phyloP scores from a whole-genome alignment of 2,797 vertebrate species.

The Podarcis siculus region DNA sequence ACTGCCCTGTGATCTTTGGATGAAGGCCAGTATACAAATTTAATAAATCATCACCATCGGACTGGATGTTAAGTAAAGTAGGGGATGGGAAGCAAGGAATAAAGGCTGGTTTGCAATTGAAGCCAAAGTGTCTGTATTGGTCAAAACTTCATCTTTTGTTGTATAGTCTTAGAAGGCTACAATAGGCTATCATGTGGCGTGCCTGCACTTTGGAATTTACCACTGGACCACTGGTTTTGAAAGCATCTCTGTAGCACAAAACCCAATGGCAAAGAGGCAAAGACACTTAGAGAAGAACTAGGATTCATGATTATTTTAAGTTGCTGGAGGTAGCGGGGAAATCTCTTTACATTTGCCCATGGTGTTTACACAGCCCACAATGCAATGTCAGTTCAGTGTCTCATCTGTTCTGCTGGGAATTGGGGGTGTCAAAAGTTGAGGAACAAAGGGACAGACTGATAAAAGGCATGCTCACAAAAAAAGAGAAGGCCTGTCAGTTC shows the following conservation, averaged over 20 bases:
- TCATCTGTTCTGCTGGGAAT: not conserved
- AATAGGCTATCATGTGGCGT: too few relatives aligned
- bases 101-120: too few relatives aligned
- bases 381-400: not conserved
- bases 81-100: too few relatives aligned
- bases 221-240: not conserved
- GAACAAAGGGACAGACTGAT: conserved; percentile 9
- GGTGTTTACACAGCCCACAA: not conserved
- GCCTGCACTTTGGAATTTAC: too few relatives aligned
- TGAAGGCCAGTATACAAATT: too few relatives aligned
- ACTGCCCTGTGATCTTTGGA: too few relatives aligned
- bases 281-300: not conserved
- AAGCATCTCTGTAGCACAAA: not conserved
- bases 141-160: too few relatives aligned
- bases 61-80: too few relatives aligned
- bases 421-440: conserved; percentile 2
- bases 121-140: too few relatives aligned
- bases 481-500: not conserved
- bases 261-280: not conserved
- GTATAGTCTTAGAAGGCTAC: too few relatives aligned
- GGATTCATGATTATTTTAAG: not conserved
- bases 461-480: conserved; percentile 19
- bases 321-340: not conserved
- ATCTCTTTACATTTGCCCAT: not conserved
- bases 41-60: too few relatives aligned